Percentiles rank a stretch among this genome's conserved stretches.
Evolutionary conservation across 2,888 invertebrate genomes (phyloP).

Genomic region (Leucophenga montana): DNA sequence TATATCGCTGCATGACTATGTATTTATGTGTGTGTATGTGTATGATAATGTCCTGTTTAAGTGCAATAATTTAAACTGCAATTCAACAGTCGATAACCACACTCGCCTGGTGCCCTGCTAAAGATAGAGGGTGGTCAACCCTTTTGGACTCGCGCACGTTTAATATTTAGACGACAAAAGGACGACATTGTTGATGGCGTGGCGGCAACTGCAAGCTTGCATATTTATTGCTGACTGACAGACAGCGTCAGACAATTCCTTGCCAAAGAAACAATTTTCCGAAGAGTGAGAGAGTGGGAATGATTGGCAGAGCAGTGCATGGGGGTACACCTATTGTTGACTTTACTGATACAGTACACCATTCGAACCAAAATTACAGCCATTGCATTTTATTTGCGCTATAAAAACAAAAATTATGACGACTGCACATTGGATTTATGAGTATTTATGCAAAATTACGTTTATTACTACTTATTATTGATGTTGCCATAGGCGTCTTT

Average conservation of each 20-base stretch:
- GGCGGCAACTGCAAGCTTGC: conserved; percentile 65
- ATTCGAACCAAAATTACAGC: no score
- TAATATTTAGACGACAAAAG: background rate
- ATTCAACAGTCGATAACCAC: conserved; percentile 27
- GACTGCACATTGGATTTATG: conserved; percentile 67
- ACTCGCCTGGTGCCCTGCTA: background rate
- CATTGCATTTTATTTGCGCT: conserved; percentile 39
- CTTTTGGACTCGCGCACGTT: conserved; percentile 8
- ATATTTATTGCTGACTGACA: conserved; percentile 68
- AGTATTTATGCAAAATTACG: conserved; percentile 67
- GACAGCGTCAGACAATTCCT: conserved; percentile 18
- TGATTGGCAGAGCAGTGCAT: background rate
- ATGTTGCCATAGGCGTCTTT: conserved; percentile 58
- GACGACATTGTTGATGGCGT: background rate
- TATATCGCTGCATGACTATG: no score
- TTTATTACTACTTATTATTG: conserved; percentile 61
- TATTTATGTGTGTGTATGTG: conserved; percentile 23
- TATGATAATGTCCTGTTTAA: conserved; percentile 67
- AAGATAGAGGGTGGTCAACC: conserved; percentile 7
- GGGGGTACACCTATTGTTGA: background rate
- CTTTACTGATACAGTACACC: background rate
- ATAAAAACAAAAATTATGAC: conserved; percentile 72
- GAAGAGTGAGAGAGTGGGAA: background rate
- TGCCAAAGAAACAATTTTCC: conserved; percentile 2
- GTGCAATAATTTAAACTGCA: conserved; percentile 67